A percentile compares a stretch with the other conserved stretches of the same genome.
These are phyloP conservation scores for Carcinoscorpius rotundicauda DNA, from an alignment of 1,140 invertebrate genomes.

Conservation along the genomic window DNA sequence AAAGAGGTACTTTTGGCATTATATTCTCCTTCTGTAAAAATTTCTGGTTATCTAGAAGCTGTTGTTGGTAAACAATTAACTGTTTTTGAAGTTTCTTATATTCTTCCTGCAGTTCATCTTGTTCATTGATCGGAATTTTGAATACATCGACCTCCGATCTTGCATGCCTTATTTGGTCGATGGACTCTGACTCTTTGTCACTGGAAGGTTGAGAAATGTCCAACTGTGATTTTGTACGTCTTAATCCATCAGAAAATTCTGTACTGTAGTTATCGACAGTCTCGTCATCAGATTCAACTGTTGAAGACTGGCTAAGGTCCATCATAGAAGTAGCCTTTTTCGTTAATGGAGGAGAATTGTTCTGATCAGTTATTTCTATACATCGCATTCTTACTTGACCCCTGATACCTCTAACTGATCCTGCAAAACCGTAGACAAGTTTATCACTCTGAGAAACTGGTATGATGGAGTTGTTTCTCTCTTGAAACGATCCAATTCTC, in stretches of 20 bases:
- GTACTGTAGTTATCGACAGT: no score
- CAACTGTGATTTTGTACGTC: no score
- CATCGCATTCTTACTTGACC: conserved; percentile 5
- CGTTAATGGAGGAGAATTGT: neutral
- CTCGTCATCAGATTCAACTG: no score
- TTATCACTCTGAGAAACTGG: neutral
- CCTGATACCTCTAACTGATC: conserved; percentile 5
- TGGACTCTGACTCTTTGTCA: no score
- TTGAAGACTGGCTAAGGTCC: neutral
- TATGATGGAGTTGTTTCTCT: no score
- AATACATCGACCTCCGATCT: neutral
- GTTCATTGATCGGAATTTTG: conserved; percentile 12
- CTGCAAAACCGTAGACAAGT: conserved; percentile 1
- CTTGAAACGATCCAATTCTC: no score
- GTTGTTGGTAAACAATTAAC: conserved; percentile 15
- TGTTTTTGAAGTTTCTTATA: conserved; percentile 16
- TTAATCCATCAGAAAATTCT: no score
- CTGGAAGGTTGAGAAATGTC: no score
- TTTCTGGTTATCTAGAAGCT: conserved; percentile 13
- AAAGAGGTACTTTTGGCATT: no score
- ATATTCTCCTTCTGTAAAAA: conserved; percentile 1
- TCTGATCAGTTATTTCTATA: conserved; percentile 1
- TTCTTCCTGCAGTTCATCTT: conserved; percentile 11
- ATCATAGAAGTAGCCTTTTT: neutral
- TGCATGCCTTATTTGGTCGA: no score